phyloP scores from a whole-genome alignment of 2,797 vertebrate species.

The Gymnothorax javanicus region DNA sequence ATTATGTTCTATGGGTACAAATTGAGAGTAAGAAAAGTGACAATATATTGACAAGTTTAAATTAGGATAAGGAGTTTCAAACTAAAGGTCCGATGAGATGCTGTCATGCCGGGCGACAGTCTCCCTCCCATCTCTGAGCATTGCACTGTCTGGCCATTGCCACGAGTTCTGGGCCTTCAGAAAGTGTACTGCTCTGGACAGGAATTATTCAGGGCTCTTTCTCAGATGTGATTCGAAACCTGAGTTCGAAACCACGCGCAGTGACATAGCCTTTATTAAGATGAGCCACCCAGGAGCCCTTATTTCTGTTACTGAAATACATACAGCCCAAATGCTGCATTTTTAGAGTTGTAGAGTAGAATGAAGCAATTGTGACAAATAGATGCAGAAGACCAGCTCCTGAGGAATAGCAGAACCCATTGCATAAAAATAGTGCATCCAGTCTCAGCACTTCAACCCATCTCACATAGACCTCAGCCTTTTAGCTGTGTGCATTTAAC shows the following conservation, averaged over 20 bases:
- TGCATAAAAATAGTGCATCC: not conserved
- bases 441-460: not conserved
- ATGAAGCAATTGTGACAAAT: not conserved
- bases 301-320: not conserved
- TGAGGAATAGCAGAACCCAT: not conserved
- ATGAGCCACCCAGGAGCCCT: not conserved
- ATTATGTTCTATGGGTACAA: not conserved
- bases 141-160: not conserved
- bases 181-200: too few species aligned
- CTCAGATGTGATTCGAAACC: not conserved
- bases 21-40: not conserved
- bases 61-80: too few species aligned
- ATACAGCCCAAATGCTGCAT: not conserved
- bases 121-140: not conserved
- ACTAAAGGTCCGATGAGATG: not conserved
- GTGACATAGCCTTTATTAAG: not conserved
- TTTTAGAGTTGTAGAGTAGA: not conserved
- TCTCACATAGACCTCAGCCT: not conserved
- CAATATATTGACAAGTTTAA: too few species aligned
- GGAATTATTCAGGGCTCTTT: not conserved
- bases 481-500: not conserved
- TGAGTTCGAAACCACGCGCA: not conserved
- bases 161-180: not conserved
- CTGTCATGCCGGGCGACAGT: too few species aligned
- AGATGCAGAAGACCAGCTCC: not conserved